Evolutionary conservation across 2,888 invertebrate species (phyloP).

Genomic region (Hipparchia semele): DNA sequence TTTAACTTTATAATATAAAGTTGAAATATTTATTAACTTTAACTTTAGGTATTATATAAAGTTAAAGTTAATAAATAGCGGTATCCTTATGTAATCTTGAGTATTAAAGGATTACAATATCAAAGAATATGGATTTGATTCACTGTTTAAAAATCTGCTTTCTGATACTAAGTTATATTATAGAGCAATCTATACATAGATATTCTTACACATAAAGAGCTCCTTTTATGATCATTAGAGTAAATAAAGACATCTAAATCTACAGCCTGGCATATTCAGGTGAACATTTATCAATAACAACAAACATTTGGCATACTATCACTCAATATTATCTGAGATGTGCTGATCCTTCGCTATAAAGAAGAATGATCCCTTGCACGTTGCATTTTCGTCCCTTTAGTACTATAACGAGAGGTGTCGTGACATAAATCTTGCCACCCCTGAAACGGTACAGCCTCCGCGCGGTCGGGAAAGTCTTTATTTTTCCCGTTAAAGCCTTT

Average conservation of each 20-base stretch:
- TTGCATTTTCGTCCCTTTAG: conserved; percentile 75
- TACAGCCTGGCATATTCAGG: too few relatives aligned
- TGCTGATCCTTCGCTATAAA: conserved; percentile 68
- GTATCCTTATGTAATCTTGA: not conserved
- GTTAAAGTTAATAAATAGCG: too few relatives aligned
- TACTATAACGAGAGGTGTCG: conserved; percentile 76
- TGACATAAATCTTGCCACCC: conserved; percentile 81
- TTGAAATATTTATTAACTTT: not conserved
- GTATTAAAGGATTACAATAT: not conserved
- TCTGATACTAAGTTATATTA: too few relatives aligned
- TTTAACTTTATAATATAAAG: not conserved
- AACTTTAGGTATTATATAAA: too few relatives aligned
- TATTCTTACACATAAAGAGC: too few relatives aligned
- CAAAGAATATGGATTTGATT: not conserved
- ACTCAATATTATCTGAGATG: conserved; percentile 59
- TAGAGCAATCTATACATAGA: too few relatives aligned
- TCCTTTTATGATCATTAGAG: too few relatives aligned
- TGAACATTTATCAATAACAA: not conserved
- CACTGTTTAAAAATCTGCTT: too few relatives aligned
- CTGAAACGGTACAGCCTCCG: conserved; percentile 60
- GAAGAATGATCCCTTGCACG: conserved; percentile 60
- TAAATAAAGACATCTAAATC: too few relatives aligned
- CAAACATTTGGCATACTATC: conserved; percentile 50
- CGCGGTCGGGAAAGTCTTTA: conserved; percentile 73
- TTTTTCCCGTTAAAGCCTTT: conserved; percentile 72